phyloP scores from a whole-genome alignment of 2,888 invertebrate species.

The Lamellibrachia columna region DNA sequence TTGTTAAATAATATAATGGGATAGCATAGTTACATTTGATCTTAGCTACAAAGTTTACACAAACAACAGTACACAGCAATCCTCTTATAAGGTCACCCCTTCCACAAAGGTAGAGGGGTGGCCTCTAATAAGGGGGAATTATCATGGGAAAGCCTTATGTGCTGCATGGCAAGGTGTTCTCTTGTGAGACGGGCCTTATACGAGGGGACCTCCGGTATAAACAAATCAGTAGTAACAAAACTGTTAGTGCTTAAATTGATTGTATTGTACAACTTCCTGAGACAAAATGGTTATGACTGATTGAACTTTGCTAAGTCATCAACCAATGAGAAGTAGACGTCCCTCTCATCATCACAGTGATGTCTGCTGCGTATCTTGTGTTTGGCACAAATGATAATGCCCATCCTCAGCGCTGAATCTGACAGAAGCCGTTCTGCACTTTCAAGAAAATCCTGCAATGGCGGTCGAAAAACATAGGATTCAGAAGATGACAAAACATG shows the following conservation, averaged over 20 bases:
- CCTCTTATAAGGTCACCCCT: not conserved
- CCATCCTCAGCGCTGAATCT: not conserved
- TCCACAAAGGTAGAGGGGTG: not conserved
- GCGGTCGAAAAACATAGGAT: not conserved
- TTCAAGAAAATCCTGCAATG: not conserved
- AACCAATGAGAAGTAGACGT: not conserved
- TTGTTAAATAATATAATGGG: no score
- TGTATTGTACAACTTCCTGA: not conserved
- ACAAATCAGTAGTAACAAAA: not conserved
- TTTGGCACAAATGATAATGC: not conserved
- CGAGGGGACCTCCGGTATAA: not conserved
- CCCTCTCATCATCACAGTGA: not conserved
- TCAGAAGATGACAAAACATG: not conserved
- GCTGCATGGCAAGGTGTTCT: not conserved
- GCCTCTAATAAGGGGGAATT: no score
- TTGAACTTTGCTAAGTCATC: constrained; percentile 11
- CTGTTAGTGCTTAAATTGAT: not conserved
- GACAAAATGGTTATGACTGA: not conserved
- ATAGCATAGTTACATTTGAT: no score
- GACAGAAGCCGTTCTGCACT: not conserved
- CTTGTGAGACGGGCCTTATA: not conserved
- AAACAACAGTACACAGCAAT: not conserved
- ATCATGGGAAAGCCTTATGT: not conserved
- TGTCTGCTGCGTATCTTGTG: not conserved
- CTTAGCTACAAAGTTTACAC: no score